These are phyloP conservation scores for Drosophila anomelani DNA, from an alignment of 2,888 invertebrate species.

Conservation along the genomic window DNA sequence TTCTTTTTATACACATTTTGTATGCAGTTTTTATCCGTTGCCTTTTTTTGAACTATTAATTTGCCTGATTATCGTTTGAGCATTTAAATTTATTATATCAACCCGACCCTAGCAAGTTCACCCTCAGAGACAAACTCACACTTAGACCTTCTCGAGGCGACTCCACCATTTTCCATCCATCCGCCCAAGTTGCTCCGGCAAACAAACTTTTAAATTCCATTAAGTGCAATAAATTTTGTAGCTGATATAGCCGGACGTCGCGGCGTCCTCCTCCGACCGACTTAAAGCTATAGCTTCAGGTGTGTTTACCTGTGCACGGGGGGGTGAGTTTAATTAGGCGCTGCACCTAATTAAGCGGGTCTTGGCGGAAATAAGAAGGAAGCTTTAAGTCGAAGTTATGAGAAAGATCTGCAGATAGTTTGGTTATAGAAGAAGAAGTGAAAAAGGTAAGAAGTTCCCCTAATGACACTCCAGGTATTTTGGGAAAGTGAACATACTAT, in stretches of 20 bases:
- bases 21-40: conserved; percentile 22
- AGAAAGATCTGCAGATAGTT: conserved; percentile 9
- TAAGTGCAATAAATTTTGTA: conserved; percentile 83
- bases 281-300: conserved; percentile 26
- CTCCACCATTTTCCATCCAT: conserved; percentile 22
- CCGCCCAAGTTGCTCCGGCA: conserved; percentile 56
- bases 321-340: conserved; percentile 58
- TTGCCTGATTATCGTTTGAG: conserved; percentile 81
- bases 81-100: conserved; percentile 61
- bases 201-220: conserved; percentile 83
- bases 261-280: conserved; percentile 31
- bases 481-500: neutral
- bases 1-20: conserved; percentile 13
- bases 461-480: neutral
- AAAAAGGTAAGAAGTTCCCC: neutral
- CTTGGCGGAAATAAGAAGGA: conserved; percentile 12
- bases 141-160: neutral
- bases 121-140: neutral
- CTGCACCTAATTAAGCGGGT: conserved; percentile 50
- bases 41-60: conserved; percentile 74
- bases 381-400: conserved; percentile 14
- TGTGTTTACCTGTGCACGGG: neutral
- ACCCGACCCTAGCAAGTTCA: conserved; percentile 50
- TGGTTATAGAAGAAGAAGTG: neutral
- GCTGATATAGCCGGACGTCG: conserved; percentile 66